phyloP scores from a whole-genome alignment of 2,797 vertebrate genomes.

The Passerculus sandwichensis region DNA sequence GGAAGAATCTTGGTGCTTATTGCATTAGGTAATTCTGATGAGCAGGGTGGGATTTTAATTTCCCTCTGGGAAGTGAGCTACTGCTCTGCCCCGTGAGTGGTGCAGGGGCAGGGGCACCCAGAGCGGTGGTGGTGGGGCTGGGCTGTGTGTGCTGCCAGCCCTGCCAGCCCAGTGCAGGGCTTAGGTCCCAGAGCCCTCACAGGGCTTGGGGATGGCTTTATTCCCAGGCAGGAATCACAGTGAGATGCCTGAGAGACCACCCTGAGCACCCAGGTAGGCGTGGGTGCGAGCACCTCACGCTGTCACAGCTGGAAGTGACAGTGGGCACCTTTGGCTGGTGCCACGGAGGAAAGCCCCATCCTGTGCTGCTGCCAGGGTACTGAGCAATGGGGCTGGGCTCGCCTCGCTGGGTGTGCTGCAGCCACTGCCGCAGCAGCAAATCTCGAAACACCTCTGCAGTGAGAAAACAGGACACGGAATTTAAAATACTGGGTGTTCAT shows the following conservation, averaged over 20 bases:
- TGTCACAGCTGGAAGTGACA: rapidly evolving
- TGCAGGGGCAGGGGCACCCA: neutral
- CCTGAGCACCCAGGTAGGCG: rapidly evolving
- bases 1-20: neutral
- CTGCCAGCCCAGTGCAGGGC: neutral
- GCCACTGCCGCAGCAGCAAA: neutral
- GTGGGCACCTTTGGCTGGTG: neutral
- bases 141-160: neutral
- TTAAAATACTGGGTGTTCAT: neutral
- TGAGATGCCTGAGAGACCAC: neutral
- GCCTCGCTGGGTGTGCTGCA: neutral
- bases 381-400: neutral
- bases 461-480: neutral
- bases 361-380: rapidly evolving
- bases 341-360: rapidly evolving
- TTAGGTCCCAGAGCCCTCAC: rapidly evolving
- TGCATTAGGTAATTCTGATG: neutral
- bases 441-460: rapidly evolving
- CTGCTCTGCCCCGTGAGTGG: neutral
- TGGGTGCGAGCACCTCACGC: rapidly evolving
- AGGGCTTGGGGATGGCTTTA: neutral
- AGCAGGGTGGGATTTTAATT: neutral
- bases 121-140: neutral
- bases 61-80: neutral
- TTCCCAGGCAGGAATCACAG: neutral